phyloP scores from a whole-genome alignment of 2,797 vertebrate genomes.

The Melanitta fusca region DNA sequence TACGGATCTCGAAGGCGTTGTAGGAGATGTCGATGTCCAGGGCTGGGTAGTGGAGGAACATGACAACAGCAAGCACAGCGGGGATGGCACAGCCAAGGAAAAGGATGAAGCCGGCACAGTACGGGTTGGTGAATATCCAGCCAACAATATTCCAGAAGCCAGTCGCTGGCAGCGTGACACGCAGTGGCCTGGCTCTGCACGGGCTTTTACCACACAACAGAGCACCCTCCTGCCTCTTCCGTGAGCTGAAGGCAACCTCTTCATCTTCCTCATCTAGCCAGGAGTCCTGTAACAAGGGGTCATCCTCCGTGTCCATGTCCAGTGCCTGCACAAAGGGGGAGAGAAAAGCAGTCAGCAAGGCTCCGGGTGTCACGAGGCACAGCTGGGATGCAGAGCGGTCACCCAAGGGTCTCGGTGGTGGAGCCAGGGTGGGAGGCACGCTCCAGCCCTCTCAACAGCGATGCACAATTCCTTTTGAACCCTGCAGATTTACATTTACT shows the following conservation, averaged over 20 bases:
- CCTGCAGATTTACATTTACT: background rate
- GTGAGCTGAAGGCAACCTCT: constrained; percentile 59
- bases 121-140: constrained; percentile 91
- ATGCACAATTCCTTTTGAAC: background rate
- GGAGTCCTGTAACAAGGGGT: constrained; percentile 87
- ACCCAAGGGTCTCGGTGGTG: background rate
- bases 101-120: constrained; percentile 86
- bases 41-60: constrained; percentile 94
- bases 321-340: background rate
- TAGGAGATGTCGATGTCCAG: constrained; percentile 99
- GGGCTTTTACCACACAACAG: constrained; percentile 60
- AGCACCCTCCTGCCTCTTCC: constrained; percentile 4
- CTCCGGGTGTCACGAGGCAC: background rate
- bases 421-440: fast-evolving
- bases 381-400: background rate
- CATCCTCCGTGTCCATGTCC: constrained; percentile 91
- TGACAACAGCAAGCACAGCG: constrained; percentile 86
- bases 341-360: constrained; percentile 18
- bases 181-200: constrained; percentile 65
- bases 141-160: constrained; percentile 89
- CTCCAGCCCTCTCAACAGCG: background rate
- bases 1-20: constrained; percentile 97
- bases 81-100: constrained; percentile 89
- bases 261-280: constrained; percentile 86
- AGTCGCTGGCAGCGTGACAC: constrained; percentile 25